Conservation (phyloP, 2,797 vertebrate genomes). For the Micropoecilia bifurca region DNA sequence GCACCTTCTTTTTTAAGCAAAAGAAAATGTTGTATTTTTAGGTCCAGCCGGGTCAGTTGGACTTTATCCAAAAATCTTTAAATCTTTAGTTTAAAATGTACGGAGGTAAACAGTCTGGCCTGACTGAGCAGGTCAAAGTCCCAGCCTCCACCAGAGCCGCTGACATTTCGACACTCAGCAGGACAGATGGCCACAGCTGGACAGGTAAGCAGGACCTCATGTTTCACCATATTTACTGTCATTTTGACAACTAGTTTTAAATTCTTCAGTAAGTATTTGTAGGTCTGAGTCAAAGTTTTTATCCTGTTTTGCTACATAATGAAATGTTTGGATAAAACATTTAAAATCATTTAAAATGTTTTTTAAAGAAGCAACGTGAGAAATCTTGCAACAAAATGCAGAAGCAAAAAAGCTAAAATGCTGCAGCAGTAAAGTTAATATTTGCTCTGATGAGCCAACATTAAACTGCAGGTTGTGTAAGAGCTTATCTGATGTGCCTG, state of each 20-base stretch:
- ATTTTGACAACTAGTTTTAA: background rate
- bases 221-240: background rate
- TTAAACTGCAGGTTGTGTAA: background rate
- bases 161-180: background rate
- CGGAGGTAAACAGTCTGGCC: background rate
- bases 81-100: background rate
- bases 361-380: background rate
- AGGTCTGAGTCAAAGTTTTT: background rate
- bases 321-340: background rate
- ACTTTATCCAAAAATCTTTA: too few species aligned
- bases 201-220: slow-evolving; percentile 1
- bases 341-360: background rate
- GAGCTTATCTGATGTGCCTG: background rate
- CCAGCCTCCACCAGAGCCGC: background rate
- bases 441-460: background rate
- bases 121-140: slow-evolving; percentile 3
- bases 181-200: slow-evolving; percentile 31
- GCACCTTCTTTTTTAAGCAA: too few species aligned
- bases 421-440: background rate
- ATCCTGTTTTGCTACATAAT: background rate
- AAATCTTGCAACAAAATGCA: background rate
- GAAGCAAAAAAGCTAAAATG: background rate
- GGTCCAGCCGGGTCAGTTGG: too few species aligned
- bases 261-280: background rate
- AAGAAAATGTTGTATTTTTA: too few species aligned